Evolutionary conservation across 2,797 vertebrate species (phyloP).

Genomic region (Rhyacichthys aspro): DNA sequence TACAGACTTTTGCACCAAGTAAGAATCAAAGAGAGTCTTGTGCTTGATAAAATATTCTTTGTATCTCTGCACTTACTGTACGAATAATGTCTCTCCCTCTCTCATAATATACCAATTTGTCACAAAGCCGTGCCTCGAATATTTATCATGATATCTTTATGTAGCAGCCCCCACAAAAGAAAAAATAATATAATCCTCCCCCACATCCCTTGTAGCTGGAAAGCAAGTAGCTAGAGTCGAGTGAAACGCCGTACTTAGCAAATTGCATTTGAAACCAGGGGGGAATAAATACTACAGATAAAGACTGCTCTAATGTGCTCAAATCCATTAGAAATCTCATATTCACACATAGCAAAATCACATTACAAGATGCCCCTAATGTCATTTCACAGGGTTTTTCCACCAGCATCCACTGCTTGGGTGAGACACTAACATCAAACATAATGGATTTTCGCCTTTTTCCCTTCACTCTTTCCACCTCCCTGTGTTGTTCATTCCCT

Average conservation of each 20-base stretch:
- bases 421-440: slow-evolving; percentile 80
- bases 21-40: neutral
- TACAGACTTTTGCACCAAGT: slow-evolving; percentile 17
- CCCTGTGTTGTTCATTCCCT: slow-evolving; percentile 44
- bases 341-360: slow-evolving; percentile 83
- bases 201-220: slow-evolving; percentile 58
- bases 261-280: slow-evolving; percentile 82
- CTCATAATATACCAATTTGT: slow-evolving; percentile 61
- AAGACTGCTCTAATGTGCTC: slow-evolving; percentile 82
- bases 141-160: slow-evolving; percentile 62
- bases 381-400: slow-evolving; percentile 79
- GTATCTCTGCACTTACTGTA: slow-evolving; percentile 38
- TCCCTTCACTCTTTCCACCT: slow-evolving; percentile 23
- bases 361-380: slow-evolving; percentile 83
- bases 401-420: slow-evolving; percentile 61
- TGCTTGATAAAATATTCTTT: slow-evolving; percentile 22
- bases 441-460: slow-evolving; percentile 80
- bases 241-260: slow-evolving; percentile 79
- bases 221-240: slow-evolving; percentile 55
- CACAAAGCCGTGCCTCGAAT: slow-evolving; percentile 45
- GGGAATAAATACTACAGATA: slow-evolving; percentile 85
- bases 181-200: slow-evolving; percentile 61
- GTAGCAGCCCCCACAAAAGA: slow-evolving; percentile 22
- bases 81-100: slow-evolving; percentile 39
- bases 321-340: slow-evolving; percentile 87